Conservation (phyloP, 2,797 vertebrate species). For the Bryconaethiops microstoma region DNA sequence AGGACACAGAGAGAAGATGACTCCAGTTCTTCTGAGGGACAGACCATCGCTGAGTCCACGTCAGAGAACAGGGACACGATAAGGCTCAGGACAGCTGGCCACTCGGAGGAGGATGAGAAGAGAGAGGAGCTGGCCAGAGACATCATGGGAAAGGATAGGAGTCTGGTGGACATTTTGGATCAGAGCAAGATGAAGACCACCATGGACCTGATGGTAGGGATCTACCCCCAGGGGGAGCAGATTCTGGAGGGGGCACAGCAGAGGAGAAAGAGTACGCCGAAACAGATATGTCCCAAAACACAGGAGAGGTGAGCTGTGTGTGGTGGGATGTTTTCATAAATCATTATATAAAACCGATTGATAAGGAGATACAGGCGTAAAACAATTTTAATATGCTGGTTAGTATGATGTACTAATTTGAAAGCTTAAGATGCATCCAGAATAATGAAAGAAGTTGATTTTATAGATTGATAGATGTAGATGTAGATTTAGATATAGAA, state of each 20-base stretch:
- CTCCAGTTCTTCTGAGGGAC: conserved; percentile 12
- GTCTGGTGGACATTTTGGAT: conserved; percentile 86
- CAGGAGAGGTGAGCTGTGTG: conserved; percentile 79
- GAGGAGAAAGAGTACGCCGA: conserved; percentile 81
- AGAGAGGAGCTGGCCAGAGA: conserved; percentile 88
- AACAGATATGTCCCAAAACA: conserved; percentile 75
- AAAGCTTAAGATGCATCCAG: too few species aligned
- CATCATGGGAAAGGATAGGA: conserved; percentile 84
- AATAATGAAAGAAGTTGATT: too few species aligned
- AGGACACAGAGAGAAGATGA: background rate
- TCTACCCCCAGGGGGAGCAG: conserved; percentile 86
- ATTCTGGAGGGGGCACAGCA: conserved; percentile 84
- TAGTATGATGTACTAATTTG: too few species aligned
- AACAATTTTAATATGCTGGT: too few species aligned
- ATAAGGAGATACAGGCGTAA: background rate
- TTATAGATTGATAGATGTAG: too few species aligned
- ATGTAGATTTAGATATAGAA: too few species aligned
- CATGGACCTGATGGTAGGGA: conserved; percentile 90
- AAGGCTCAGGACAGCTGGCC: conserved; percentile 24
- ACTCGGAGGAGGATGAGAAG: conserved; percentile 84
- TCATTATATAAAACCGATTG: background rate
- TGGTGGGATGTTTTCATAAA: background rate
- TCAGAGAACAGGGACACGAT: background rate
- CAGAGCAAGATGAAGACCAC: conserved; percentile 85
- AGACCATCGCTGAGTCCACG: background rate